Conservation (phyloP, 2,888 invertebrate genomes). For the Macrophya annulata region DNA sequence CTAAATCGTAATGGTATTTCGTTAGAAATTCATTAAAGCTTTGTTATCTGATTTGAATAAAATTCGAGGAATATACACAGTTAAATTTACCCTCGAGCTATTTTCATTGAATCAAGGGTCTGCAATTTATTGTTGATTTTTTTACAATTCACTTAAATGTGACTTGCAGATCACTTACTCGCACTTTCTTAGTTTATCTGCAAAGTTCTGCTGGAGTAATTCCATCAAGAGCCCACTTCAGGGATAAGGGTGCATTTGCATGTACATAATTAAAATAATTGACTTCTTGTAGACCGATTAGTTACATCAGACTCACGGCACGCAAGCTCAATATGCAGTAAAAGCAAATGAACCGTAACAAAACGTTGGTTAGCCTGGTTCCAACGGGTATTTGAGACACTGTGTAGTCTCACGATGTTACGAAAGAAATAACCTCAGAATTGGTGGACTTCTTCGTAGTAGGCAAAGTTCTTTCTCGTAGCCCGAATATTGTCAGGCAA, state of each 20-base stretch:
- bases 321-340: constrained; percentile 55
- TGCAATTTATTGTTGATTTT: neutral
- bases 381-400: constrained; percentile 27
- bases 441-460: constrained; percentile 22
- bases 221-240: constrained; percentile 32
- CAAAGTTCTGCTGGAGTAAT: constrained; percentile 16
- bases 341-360: constrained; percentile 52
- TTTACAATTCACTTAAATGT: neutral
- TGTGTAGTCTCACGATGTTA: constrained; percentile 28
- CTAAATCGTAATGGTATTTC: neutral
- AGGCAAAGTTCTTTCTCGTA: constrained; percentile 29
- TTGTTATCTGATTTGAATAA: neutral
- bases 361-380: constrained; percentile 28
- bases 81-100: neutral
- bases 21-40: neutral
- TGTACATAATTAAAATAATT: constrained; percentile 62
- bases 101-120: neutral
- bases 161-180: neutral
- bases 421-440: constrained; percentile 38
- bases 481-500: constrained; percentile 30
- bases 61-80: neutral
- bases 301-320: constrained; percentile 57
- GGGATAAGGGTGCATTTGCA: constrained; percentile 60
- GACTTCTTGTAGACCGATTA: constrained; percentile 59
- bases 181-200: neutral